A percentile compares a stretch with the other conserved stretches of the same genome.
Conservation (phyloP, 2,113 vertebrate species). For the Piliocolobus tephrosceles region DNA sequence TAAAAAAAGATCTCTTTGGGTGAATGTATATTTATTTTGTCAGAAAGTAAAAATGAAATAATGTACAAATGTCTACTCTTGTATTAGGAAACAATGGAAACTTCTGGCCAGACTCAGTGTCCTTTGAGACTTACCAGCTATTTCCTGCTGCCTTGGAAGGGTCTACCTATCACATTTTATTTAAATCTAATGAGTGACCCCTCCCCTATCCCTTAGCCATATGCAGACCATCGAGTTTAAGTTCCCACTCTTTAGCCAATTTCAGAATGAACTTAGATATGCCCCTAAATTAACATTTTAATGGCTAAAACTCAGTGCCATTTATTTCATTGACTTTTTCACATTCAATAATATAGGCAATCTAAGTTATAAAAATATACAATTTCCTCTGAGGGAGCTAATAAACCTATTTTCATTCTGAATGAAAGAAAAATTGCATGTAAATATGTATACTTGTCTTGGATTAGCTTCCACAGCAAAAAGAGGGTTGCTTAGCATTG, state of each 20-base stretch:
- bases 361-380: slow-evolving; percentile 51
- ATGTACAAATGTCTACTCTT: neutral
- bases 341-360: slow-evolving; percentile 37
- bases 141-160: neutral
- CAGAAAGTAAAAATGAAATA: slow-evolving; percentile 50
- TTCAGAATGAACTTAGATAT: slow-evolving; percentile 8
- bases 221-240: neutral
- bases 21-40: slow-evolving; percentile 49
- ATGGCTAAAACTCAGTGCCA: slow-evolving; percentile 15
- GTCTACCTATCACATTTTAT: neutral
- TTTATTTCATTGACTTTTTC: slow-evolving; percentile 41
- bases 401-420: slow-evolving; percentile 46
- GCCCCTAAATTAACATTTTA: slow-evolving; percentile 52
- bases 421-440: slow-evolving; percentile 51
- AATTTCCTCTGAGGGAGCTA: neutral
- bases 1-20: neutral
- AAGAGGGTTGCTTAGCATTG: neutral
- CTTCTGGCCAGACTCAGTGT: neutral
- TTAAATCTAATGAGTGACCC: neutral
- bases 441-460: slow-evolving; percentile 27
- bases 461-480: neutral
- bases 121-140: neutral
- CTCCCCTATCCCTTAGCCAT: neutral
- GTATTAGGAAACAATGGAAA: slow-evolving; percentile 30
- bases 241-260: neutral